Base-by-base conservation (phyloP, 2,797 vertebrate species). In the Hipposideros larvatus region DNA sequence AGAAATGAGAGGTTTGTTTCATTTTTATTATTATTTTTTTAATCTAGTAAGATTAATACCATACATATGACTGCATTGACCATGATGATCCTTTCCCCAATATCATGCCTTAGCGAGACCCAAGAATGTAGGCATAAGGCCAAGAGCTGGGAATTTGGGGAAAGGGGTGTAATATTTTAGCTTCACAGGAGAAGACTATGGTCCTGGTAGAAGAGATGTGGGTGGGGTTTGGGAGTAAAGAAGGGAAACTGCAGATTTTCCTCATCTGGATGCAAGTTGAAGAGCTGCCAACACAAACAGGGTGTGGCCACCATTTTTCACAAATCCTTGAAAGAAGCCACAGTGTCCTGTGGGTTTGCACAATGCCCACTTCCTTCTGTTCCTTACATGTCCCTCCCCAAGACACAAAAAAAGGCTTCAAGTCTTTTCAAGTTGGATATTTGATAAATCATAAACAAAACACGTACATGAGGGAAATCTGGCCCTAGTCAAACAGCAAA, bases 351-450 rank as follows among this genome's bases (percentile, higher is more conserved):
- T 77, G 94, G 82, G 74, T 57, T 83, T 78, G n/a, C 65, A 73
- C 78, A 94, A 48, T 80, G 70, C 21, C 79, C 82, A 87, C 53
- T 94, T 95, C 41, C 87, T 75, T 65, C 78, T 88, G 22, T 41
- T 84, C 65, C 61, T 37, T 22, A 7, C 2, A 1, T 16, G 19
- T 15, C 87, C 26, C 63, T 96, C 48, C 41, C 43, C 21, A 26
- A 65, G 82, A 34, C 16, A 66, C 73, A 75, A 88, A 96, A 84
- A 91, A 46, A 79, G 83, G 68, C 13, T 88, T 77, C 57, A 73
- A 31, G 48, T 78, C 68, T 96, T 85, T 94, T 37, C 92, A 95
- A 92, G 68, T 78, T 63, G 65, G 61, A 28, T 65, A 43, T 92
- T 80, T 84, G n/a, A 57, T 92, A 87, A 66, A 74, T 77, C 61